Evolutionary conservation across 2,797 vertebrate genomes (phyloP).

Genomic region (Poeciliopsis presidionis): DNA sequence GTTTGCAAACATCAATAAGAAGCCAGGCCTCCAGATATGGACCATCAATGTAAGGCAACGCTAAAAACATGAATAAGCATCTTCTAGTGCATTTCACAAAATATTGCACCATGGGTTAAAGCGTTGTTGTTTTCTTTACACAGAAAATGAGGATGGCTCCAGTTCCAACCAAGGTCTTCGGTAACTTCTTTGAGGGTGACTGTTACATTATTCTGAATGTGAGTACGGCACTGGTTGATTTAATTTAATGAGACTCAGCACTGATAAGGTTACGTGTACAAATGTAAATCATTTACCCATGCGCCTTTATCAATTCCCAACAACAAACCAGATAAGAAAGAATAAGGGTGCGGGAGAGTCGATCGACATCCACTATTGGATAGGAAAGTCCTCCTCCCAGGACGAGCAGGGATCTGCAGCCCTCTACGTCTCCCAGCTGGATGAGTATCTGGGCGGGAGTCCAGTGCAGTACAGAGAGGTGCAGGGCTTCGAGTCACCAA

Average conservation of each 20-base stretch:
- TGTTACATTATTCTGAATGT: conserved; percentile 89
- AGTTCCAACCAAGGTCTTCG: conserved; percentile 83
- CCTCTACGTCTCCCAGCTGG: conserved; percentile 87
- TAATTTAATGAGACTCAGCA: conserved; percentile 28
- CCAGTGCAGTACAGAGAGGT: conserved; percentile 89
- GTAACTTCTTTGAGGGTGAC: conserved; percentile 93
- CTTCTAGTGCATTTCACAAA: background rate
- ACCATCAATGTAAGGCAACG: conserved; percentile 86
- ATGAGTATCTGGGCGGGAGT: conserved; percentile 80
- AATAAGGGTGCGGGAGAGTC: conserved; percentile 66
- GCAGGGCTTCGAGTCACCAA: conserved; percentile 85
- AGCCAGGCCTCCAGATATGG: conserved; percentile 92
- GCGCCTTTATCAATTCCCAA: background rate
- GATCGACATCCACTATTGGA: conserved; percentile 89
- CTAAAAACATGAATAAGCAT: background rate
- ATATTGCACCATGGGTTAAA: background rate
- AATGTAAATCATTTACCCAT: background rate
- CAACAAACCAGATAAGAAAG: conserved; percentile 50
- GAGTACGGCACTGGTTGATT: conserved; percentile 68
- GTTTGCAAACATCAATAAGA: conserved; percentile 77
- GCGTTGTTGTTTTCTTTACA: conserved; percentile 13
- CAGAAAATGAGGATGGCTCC: conserved; percentile 91
- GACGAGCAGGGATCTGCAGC: conserved; percentile 90
- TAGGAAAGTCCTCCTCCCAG: conserved; percentile 85
- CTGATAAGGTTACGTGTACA: conserved; percentile 1